A percentile compares a stretch with the other conserved stretches of the same genome.
These are phyloP conservation scores for Pristionchus mayeri DNA, from an alignment of 2,888 invertebrate species.

Conservation along the genomic window DNA sequence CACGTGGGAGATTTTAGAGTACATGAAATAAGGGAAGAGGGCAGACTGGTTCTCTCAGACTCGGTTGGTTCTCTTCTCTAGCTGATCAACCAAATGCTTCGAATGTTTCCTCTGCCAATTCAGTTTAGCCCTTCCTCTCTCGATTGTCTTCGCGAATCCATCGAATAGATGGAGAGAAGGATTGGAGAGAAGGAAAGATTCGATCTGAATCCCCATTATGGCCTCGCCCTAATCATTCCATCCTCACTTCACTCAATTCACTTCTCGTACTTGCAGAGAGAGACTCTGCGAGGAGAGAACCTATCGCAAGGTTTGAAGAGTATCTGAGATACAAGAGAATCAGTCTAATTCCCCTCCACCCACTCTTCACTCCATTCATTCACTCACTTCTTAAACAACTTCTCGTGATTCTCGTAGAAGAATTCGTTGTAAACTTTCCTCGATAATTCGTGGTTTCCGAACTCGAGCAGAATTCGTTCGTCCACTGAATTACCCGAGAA, in stretches of 20 bases:
- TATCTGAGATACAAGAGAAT: not conserved
- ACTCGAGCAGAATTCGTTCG: not conserved
- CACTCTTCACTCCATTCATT: not conserved
- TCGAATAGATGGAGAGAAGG: constrained; percentile 14
- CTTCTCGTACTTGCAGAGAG: not conserved
- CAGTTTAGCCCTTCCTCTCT: not conserved
- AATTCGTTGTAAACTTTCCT: constrained; percentile 45
- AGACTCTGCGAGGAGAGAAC: not conserved
- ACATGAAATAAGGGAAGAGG: not conserved
- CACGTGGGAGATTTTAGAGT: not conserved
- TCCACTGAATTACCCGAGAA: not conserved
- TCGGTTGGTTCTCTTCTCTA: constrained; percentile 41
- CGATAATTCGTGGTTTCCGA: not conserved
- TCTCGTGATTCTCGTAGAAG: constrained; percentile 48
- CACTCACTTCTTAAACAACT: constrained; percentile 45
- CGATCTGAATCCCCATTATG: constrained; percentile 2
- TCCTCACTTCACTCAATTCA: constrained; percentile 22
- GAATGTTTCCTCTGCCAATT: constrained; percentile 45
- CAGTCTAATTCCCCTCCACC: not conserved
- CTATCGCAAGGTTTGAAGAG: not conserved
- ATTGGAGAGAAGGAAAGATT: constrained; percentile 21
- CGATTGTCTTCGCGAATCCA: constrained; percentile 34
- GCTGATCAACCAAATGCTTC: constrained; percentile 32
- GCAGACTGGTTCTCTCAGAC: not conserved
- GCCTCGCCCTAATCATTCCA: not conserved